Conservation (phyloP, 1,140 invertebrate species). For the Nasonia longicornis region DNA sequence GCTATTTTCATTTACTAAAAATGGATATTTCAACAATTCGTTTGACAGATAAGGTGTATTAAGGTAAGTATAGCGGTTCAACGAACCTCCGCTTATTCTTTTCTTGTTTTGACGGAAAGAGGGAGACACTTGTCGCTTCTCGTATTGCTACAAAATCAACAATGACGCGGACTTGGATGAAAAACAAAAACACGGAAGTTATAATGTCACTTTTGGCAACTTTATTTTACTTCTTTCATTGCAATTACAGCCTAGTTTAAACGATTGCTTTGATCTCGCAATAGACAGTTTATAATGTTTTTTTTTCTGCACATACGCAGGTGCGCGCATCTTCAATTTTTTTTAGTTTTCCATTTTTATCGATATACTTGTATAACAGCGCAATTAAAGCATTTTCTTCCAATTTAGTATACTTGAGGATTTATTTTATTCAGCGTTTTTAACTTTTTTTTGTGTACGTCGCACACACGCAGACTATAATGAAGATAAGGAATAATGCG, state of each 20-base stretch:
- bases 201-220: constrained; percentile 42
- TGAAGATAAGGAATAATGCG: constrained; percentile 6
- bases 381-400: constrained; percentile 32
- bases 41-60: background rate
- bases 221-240: constrained; percentile 44
- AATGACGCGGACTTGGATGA: background rate
- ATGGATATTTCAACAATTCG: background rate
- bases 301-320: constrained; percentile 14
- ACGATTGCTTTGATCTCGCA: constrained; percentile 35
- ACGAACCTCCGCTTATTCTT: too few species aligned
- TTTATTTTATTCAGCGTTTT: constrained; percentile 23
- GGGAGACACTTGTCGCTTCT: too few species aligned
- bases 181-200: background rate
- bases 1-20: background rate
- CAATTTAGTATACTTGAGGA: background rate
- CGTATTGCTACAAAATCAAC: too few species aligned
- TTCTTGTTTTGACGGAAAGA: too few species aligned
- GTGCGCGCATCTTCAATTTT: background rate
- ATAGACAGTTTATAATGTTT: constrained; percentile 41
- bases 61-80: too few species aligned
- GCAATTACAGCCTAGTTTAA: constrained; percentile 43
- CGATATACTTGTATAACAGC: constrained; percentile 24
- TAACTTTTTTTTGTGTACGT: background rate
- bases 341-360: background rate
- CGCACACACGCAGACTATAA: background rate